A percentile compares a stretch with the other conserved stretches of the same genome.
Evolutionary conservation across 2,888 invertebrate genomes (phyloP).

Genomic region (Poecilobothrus nobilitatus): DNA sequence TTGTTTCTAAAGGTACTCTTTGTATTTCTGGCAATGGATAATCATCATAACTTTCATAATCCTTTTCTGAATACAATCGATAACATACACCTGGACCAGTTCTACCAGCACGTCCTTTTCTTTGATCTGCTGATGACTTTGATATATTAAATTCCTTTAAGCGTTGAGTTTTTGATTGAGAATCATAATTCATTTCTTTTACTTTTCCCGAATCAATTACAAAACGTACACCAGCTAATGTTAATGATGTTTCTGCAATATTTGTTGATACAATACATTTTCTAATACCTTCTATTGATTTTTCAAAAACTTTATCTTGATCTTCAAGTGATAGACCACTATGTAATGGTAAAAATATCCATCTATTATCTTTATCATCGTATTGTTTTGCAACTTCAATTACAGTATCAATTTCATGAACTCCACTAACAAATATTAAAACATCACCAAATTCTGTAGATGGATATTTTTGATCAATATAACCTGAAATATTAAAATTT

Average conservation of each 20-base stretch:
- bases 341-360: conserved; percentile 91
- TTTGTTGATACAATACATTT: conserved; percentile 98
- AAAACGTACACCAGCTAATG: conserved; percentile 95
- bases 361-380: conserved; percentile 60
- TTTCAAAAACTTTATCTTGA: conserved; percentile 96
- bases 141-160: conserved; percentile 94
- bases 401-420: conserved; percentile 82
- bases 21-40: conserved; percentile 91
- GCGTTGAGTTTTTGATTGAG: conserved; percentile 47
- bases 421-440: conserved; percentile 89
- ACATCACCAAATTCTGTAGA: conserved; percentile 84
- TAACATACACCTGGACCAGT: conserved; percentile 92
- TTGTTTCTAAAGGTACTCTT: conserved; percentile 85
- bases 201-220: conserved; percentile 96
- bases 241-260: conserved; percentile 97
- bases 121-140: conserved; percentile 93
- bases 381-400: conserved; percentile 81
- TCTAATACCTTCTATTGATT: conserved; percentile 85
- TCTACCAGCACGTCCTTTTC: conserved; percentile 91
- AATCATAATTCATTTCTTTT: conserved; percentile 14
- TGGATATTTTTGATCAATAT: conserved; percentile 77
- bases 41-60: conserved; percentile 67
- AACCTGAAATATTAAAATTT: background rate
- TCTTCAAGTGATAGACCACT: conserved; percentile 86
- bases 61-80: conserved; percentile 76